A percentile compares a stretch with the other conserved stretches of the same genome.
These are phyloP conservation scores for Puffinus mauretanicus DNA, from an alignment of 2,113 vertebrate genomes.

Conservation along the genomic window DNA sequence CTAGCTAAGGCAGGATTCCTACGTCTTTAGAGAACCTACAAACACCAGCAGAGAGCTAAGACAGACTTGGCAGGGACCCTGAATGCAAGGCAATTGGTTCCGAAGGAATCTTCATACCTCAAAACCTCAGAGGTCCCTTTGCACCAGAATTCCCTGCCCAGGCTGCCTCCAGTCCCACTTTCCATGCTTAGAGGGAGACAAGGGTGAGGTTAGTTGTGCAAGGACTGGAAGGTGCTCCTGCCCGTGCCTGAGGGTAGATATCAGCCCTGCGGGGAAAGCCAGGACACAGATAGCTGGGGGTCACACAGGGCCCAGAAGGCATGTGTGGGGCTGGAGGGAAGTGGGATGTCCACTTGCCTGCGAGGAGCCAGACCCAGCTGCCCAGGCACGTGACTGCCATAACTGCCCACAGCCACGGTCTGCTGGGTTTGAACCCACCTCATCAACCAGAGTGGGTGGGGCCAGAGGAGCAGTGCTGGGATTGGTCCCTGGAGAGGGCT, in stretches of 20 bases:
- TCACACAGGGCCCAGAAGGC: neutral
- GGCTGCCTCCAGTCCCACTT: neutral
- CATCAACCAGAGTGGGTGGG: neutral
- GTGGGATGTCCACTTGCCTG: too few relatives aligned
- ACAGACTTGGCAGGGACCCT: neutral
- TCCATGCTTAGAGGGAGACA: neutral
- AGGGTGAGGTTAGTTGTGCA: neutral
- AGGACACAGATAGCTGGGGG: neutral
- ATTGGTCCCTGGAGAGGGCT: too few relatives aligned
- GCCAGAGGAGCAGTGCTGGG: neutral
- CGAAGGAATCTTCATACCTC: neutral
- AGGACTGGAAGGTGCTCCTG: neutral
- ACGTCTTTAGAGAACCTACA: neutral
- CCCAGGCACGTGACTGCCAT: neutral
- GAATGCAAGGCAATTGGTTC: neutral
- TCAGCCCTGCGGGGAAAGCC: neutral
- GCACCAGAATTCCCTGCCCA: neutral
- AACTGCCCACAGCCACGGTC: neutral
- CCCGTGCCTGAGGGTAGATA: too few relatives aligned
- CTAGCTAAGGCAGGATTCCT: neutral
- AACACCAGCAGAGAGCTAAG: neutral
- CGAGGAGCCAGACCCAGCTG: neutral
- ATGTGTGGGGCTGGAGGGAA: too few relatives aligned
- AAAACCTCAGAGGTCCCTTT: neutral
- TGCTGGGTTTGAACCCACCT: too few relatives aligned